Evolutionary conservation across 2,888 invertebrate genomes (phyloP).

Genomic region (Drosophila subsilvestris): DNA sequence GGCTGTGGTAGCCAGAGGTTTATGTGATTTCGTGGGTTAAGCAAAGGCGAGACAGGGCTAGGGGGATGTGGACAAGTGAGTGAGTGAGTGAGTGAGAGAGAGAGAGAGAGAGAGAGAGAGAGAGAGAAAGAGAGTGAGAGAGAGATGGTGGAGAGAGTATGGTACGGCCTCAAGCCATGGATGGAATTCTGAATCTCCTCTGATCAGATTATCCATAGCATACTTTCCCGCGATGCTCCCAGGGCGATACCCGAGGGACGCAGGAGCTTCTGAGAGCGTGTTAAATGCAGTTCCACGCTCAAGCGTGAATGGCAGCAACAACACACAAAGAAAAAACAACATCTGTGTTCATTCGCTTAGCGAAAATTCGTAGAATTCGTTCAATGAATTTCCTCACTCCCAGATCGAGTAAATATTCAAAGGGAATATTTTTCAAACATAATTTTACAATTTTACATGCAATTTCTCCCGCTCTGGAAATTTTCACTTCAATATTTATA

Average conservation of each 20-base stretch:
- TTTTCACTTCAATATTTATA: background rate
- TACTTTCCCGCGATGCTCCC: background rate
- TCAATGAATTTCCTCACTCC: no score
- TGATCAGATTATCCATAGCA: background rate
- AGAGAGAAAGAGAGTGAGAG: no score
- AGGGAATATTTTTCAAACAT: background rate
- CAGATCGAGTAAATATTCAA: no score
- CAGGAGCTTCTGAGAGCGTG: no score
- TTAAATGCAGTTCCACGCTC: background rate
- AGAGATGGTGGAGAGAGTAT: background rate
- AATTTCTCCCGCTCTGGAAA: background rate
- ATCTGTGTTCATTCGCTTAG: no score
- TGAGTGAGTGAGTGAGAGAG: no score
- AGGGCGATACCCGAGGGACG: no score
- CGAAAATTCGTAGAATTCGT: background rate
- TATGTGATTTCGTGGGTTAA: background rate
- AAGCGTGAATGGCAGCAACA: background rate
- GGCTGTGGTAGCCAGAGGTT: background rate
- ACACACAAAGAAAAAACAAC: no score
- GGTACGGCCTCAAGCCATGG: background rate
- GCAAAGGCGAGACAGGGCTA: background rate
- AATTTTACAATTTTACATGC: background rate
- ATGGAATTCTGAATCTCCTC: background rate
- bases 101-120: no score
- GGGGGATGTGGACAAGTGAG: no score